Conservation (phyloP, 2,113 vertebrate species). For the Colistium nudipinnis region DNA sequence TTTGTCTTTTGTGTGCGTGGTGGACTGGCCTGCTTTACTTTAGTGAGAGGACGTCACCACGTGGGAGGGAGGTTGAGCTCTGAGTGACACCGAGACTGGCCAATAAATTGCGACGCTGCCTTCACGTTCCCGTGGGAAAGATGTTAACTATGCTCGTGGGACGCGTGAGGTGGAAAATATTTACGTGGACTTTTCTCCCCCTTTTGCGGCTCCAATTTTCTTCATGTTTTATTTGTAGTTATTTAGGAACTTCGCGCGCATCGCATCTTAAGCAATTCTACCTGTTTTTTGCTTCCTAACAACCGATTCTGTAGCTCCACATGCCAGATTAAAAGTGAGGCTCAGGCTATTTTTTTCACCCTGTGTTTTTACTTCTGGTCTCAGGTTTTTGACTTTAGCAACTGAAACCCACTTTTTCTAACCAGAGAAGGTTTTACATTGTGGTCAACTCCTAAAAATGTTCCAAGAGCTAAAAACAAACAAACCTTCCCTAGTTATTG, state of each 20-base stretch:
- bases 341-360: no score
- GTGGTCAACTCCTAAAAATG: no score
- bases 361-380: background rate
- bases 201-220: no score
- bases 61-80: constrained; percentile 61
- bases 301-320: background rate
- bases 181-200: no score
- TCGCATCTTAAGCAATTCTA: no score
- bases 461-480: no score
- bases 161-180: no score
- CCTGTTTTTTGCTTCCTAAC: no score
- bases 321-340: no score
- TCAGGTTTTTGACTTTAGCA: background rate
- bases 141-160: constrained; percentile 16
- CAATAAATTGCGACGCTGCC: constrained; percentile 59
- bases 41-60: constrained; percentile 74
- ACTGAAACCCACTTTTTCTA: background rate
- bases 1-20: constrained; percentile 82
- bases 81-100: constrained; percentile 54
- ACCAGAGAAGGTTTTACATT: no score
- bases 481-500: constrained; percentile 20
- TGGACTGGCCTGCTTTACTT: constrained; percentile 76
- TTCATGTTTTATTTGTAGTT: background rate
- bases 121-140: constrained; percentile 59
- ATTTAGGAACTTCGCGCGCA: background rate